These are phyloP conservation scores for Argyra leucocephala DNA, from an alignment of 2,888 invertebrate genomes.

Conservation along the genomic window DNA sequence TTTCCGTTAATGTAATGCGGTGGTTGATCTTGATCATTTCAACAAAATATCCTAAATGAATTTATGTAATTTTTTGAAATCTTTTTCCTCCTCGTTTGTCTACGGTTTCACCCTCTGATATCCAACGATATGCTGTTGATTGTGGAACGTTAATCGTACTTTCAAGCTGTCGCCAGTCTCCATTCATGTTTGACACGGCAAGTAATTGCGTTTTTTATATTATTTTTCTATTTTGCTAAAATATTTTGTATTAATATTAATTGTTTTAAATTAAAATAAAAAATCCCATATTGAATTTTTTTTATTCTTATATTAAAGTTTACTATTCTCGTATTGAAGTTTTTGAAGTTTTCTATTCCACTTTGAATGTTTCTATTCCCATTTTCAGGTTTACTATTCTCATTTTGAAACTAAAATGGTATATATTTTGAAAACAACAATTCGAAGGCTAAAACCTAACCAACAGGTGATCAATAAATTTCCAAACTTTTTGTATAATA, in stretches of 20 bases:
- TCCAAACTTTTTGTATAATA: too few species aligned
- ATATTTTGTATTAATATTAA: neutral
- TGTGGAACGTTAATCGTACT: slow-evolving; percentile 12
- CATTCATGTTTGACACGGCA: too few species aligned
- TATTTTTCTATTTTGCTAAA: neutral
- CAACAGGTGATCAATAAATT: too few species aligned
- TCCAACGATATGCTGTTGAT: slow-evolving; percentile 13
- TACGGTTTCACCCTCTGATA: slow-evolving; percentile 10
- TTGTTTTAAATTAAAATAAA: neutral
- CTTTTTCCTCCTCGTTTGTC: slow-evolving; percentile 8
- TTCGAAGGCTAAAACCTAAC: too few species aligned
- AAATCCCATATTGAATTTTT: slow-evolving; percentile 7
- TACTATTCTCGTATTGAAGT: slow-evolving; percentile 5
- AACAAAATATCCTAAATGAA: slow-evolving; percentile 7
- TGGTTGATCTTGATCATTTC: too few species aligned
- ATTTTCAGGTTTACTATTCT: slow-evolving; percentile 7
- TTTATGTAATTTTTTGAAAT: neutral
- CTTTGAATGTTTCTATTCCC: slow-evolving; percentile 2
- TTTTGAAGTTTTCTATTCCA: slow-evolving; percentile 7
- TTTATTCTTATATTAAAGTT: neutral
- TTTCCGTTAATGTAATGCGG: too few species aligned
- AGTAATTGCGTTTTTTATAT: too few species aligned
- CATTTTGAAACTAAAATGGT: neutral
- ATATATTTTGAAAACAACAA: too few species aligned
- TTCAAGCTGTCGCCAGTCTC: neutral